A percentile compares a stretch with the other conserved stretches of the same genome.
Evolutionary conservation across 2,888 invertebrate species (phyloP).

Genomic region (Leucoma salicis): DNA sequence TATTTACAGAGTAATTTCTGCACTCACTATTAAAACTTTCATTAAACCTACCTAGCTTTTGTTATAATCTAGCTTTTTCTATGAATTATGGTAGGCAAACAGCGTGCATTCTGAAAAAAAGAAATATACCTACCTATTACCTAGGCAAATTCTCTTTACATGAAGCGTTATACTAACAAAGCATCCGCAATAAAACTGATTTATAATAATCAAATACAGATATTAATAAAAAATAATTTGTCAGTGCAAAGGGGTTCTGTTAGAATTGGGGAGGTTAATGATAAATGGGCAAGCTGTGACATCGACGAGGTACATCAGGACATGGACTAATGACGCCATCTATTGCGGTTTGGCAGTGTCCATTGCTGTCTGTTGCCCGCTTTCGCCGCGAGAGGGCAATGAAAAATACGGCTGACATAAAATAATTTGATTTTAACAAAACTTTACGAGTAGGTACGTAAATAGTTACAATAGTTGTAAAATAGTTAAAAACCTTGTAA

Average conservation of each 20-base stretch:
- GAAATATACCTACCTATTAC: too few species aligned
- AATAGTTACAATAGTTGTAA: too few species aligned
- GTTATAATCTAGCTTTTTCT: too few species aligned
- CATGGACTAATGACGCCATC: constrained; percentile 74
- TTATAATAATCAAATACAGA: constrained; percentile 36
- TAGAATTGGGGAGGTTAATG: constrained; percentile 46
- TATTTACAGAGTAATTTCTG: too few species aligned
- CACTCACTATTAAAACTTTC: too few species aligned
- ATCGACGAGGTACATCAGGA: constrained; percentile 54
- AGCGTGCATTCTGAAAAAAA: too few species aligned
- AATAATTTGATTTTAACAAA: not conserved
- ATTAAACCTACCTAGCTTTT: too few species aligned
- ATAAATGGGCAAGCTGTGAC: constrained; percentile 70
- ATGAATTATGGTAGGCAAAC: too few species aligned
- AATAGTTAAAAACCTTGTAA: too few species aligned
- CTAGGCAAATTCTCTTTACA: too few species aligned
- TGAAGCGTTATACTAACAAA: too few species aligned
- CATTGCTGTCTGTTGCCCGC: constrained; percentile 44
- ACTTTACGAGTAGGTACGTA: too few species aligned
- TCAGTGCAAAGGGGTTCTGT: constrained; percentile 46
- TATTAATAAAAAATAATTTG: constrained; percentile 65
- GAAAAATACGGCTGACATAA: not conserved
- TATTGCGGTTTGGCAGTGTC: constrained; percentile 62
- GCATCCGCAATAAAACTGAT: constrained; percentile 28
- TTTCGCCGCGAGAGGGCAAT: constrained; percentile 45